Base-by-base conservation (phyloP, 2,797 vertebrate species). In the Halcyon badia region DNA sequence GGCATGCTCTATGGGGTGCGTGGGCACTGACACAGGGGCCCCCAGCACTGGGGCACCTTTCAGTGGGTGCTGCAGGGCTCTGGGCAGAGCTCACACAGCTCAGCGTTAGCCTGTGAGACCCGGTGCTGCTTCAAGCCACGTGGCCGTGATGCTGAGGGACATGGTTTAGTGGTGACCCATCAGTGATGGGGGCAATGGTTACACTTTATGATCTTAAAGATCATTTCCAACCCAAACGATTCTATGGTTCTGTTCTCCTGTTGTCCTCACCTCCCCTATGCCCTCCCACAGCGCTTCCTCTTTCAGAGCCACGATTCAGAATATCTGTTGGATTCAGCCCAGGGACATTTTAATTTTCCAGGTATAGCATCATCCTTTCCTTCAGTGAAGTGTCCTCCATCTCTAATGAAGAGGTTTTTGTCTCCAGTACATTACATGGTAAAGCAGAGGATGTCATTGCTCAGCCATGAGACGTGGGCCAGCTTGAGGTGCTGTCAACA, bases 381-480 rank as follows among this genome's bases (percentile, higher is more conserved):
- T 78, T 87, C 11, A 14, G 31, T 64, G 9, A 93, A 31, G 31
- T 25, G 48, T 76, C 48, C 56, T 10, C 71, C 73, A 64, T 72
- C 89, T 86, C 17, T 87, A 80, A 93, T 49, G 60, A 91, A 78
- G 78, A 92, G 22, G 28, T 5, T 86, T 93, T 76, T 71, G 30
- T 77, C 78, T 60, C 49, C 8, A 5, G 41, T 26, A 49, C 39
- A 60, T 89, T 93, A 90, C 69, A 66, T 28, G 39, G 92, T 69
- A 94, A 37, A 31, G n/a, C n/a, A 65, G 54, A 70, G 39, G 66
- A 31, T 82, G 61, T 33, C 26, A 3, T 14, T 84, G 83, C 56
- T 44, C 2, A 58, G 39, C 44, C 4, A 0, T 60, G 54, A 71
- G 52, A 8, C 1, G 1, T 3, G 14, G 13, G 6, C 3, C 4